Evolutionary conservation across 2,888 invertebrate genomes (phyloP).

Genomic region (Eudemis profundana): DNA sequence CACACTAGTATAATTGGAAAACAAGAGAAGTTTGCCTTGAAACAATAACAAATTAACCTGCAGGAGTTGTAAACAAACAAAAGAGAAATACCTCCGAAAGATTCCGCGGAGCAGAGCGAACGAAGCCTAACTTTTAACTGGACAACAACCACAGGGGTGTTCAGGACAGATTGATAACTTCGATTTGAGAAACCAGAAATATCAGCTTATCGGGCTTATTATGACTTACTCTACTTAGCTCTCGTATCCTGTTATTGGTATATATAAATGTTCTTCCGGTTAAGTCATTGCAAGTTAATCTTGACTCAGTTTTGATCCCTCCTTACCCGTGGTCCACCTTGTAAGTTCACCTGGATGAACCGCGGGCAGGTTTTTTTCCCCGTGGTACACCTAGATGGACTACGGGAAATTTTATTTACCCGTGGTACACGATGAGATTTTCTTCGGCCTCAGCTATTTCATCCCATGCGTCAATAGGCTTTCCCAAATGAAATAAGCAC

Average conservation of each 20-base stretch:
- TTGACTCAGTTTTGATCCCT: too few species aligned
- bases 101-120: conserved; percentile 28
- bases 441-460: conserved; percentile 6
- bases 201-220: neutral
- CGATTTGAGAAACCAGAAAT: neutral
- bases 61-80: conserved; percentile 38
- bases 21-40: conserved; percentile 32
- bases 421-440: too few species aligned
- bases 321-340: too few species aligned
- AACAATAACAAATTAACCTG: conserved; percentile 43
- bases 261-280: neutral
- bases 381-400: too few species aligned
- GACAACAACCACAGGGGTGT: conserved; percentile 27
- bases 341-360: too few species aligned
- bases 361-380: too few species aligned
- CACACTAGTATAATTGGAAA: conserved; percentile 43
- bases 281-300: neutral
- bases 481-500: conserved; percentile 4
- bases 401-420: too few species aligned
- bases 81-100: conserved; percentile 40
- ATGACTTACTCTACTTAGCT: too few species aligned
- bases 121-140: conserved; percentile 35
- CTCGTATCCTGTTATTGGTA: neutral
- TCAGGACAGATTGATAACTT: conserved; percentile 19
- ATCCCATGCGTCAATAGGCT: conserved; percentile 5